Evolutionary conservation across 2,797 vertebrate genomes (phyloP).

Genomic region (Argentina silus): DNA sequence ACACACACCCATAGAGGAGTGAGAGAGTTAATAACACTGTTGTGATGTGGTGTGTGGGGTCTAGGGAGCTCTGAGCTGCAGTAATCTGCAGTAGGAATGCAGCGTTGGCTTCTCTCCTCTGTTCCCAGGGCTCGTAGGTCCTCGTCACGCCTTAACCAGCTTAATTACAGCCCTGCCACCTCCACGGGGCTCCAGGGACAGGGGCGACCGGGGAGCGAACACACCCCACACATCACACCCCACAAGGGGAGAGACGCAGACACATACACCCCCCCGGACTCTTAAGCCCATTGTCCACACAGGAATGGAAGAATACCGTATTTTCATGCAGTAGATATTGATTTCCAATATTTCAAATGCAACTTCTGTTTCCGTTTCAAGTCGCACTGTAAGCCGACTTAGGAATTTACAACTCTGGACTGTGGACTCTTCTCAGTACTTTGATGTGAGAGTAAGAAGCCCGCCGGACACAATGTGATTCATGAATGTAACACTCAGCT

Average conservation of each 20-base stretch:
- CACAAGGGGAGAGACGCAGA: slow-evolving; percentile 18
- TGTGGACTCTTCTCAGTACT: not conserved
- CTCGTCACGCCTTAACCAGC: slow-evolving; percentile 68
- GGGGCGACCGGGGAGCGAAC: slow-evolving; percentile 1
- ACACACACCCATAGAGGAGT: slow-evolving; percentile 18
- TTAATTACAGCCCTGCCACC: slow-evolving; percentile 54
- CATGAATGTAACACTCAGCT: slow-evolving; percentile 38
- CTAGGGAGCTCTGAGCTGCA: slow-evolving; percentile 50
- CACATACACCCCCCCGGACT: not conserved
- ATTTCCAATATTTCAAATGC: no score
- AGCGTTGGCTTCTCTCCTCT: slow-evolving; percentile 62
- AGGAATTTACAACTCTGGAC: not conserved
- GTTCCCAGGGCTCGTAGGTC: slow-evolving; percentile 64
- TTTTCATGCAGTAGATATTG: no score
- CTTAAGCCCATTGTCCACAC: not conserved
- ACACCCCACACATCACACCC: slow-evolving; percentile 2
- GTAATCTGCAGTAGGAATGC: slow-evolving; percentile 76
- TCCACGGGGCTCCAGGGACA: slow-evolving; percentile 14
- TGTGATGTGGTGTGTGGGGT: slow-evolving; percentile 1
- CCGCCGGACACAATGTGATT: slow-evolving; percentile 34
- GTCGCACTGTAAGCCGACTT: no score
- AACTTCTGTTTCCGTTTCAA: no score
- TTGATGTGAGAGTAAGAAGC: not conserved
- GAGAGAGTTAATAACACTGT: slow-evolving; percentile 24
- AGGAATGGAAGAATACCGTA: not conserved